A percentile compares a stretch with the other conserved stretches of the same genome.
Evolutionary conservation across 1,140 invertebrate genomes (phyloP).

Genomic region (Doryteuthis pealeii): DNA sequence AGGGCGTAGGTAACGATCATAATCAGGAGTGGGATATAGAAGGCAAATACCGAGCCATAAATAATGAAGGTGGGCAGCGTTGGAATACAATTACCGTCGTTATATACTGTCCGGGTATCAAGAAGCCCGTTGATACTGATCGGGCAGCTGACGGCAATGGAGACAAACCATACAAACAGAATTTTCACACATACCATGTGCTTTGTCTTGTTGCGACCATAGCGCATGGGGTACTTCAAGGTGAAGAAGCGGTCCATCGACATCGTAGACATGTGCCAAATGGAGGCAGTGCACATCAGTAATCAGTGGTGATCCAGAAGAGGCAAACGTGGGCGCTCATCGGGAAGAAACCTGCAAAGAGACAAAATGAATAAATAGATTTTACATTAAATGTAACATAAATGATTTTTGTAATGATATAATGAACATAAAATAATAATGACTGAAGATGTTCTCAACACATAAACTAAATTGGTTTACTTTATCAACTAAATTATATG

Average conservation of each 20-base stretch:
- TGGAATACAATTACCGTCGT: conserved; percentile 69
- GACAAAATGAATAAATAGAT: conserved; percentile 20
- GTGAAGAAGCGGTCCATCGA: conserved; percentile 75
- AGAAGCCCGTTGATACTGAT: conserved; percentile 80
- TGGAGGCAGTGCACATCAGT: conserved; percentile 89
- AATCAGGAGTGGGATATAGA: conserved; percentile 91
- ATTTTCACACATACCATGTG: conserved; percentile 84
- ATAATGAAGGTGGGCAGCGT: conserved; percentile 72
- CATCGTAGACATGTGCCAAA: conserved; percentile 97
- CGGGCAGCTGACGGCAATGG: conserved; percentile 84
- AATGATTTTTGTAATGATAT: no score
- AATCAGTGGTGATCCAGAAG: conserved; percentile 91
- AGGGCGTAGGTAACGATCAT: conserved; percentile 92
- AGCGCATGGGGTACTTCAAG: conserved; percentile 62
- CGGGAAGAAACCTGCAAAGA: conserved; percentile 84
- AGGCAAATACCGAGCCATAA: conserved; percentile 89
- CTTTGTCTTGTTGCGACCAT: conserved; percentile 85
- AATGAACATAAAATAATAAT: not conserved
- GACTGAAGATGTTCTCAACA: not conserved
- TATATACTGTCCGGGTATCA: conserved; percentile 59
- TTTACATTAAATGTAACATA: conserved; percentile 17
- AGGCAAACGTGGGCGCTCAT: conserved; percentile 86
- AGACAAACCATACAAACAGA: conserved; percentile 86
- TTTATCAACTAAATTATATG: no score
- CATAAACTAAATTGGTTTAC: no score